Conservation (phyloP, 2,888 invertebrate species). For the Schrankia costaestrigalis region DNA sequence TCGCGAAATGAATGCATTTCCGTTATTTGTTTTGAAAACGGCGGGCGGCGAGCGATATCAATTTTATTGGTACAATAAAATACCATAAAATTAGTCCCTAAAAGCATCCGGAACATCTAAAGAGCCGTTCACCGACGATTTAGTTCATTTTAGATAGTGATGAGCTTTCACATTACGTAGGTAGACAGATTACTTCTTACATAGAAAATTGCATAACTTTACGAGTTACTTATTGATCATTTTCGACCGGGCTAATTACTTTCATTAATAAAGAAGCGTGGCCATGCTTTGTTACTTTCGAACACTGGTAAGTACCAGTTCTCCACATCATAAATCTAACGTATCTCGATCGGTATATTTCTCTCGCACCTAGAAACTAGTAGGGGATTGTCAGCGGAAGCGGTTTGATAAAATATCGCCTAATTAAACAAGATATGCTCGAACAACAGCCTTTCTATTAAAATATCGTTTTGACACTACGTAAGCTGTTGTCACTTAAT, state of each 20-base stretch:
- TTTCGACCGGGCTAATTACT: conserved; percentile 45
- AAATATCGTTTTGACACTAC: conserved; percentile 52
- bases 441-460: conserved; percentile 32
- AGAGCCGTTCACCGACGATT: too few relatives aligned
- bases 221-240: conserved; percentile 5
- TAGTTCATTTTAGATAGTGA: conserved; percentile 1
- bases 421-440: conserved; percentile 50
- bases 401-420: conserved; percentile 50
- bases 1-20: conserved; percentile 17
- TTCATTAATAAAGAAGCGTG: conserved; percentile 38
- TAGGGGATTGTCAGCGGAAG: conserved; percentile 48
- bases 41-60: too few relatives aligned
- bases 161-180: conserved; percentile 26
- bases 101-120: too few relatives aligned
- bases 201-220: conserved; percentile 21
- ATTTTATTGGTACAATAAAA: too few relatives aligned
- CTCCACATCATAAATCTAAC: conserved; percentile 45
- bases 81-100: too few relatives aligned
- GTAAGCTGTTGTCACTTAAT: conserved; percentile 42
- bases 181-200: too few relatives aligned
- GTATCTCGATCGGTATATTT: conserved; percentile 47
- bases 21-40: conserved; percentile 12
- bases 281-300: conserved; percentile 46
- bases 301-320: conserved; percentile 27
- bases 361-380: conserved; percentile 32